Base-by-base conservation (phyloP, 2,888 invertebrate genomes). In the Augochlorella aurata region DNA sequence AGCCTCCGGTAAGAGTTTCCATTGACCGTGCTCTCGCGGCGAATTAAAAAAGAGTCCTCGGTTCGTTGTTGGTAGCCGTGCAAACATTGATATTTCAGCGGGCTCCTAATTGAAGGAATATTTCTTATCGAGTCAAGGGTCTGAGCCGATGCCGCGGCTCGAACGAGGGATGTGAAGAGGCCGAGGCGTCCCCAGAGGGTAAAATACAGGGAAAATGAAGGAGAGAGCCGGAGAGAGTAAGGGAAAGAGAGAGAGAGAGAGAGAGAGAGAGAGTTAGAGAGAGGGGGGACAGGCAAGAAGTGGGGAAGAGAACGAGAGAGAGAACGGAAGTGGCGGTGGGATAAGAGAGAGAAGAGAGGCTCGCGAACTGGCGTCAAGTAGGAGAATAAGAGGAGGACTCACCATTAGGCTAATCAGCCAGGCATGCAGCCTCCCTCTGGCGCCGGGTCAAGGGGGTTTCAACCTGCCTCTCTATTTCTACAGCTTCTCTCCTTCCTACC, bases 351-450 rank as follows among this genome's bases (percentile, higher is more conserved):
- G 81, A 84, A 87, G 90, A 87, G 88, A 87, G 89, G 84, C 87
- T 91, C 89, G 90, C 90, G 89, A 92, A 93, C 91, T 92, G 92
- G 92, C 92, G 90, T 91, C 92, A 91, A 93, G 92, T 92, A 92
- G 88, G 85, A 90, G 89, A 91, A 90, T 89, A 91, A 91, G 91
- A 89, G 90, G 89, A 91, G 90, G 89, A 90, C 91, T 91, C 91
- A 92, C 92, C 92, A 93, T 93, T 93, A 93, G 91, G 92, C 93
- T 93, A 93, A 93, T 92, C 92, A 93, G 91, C 89, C 89, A 91
- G 90, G 91, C 91, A 91, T 90, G 90, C 89, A 88, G 89, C 90
- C 87, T 88, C 91, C 88, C 89, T 87, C 89, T 85, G 83, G 82
- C 89, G 88, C 78, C 90, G 87, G 91, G 91, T 92, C 91, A 92